Evolutionary conservation across 2,888 invertebrate species (phyloP).

Genomic region (Leptinotarsa juncta): DNA sequence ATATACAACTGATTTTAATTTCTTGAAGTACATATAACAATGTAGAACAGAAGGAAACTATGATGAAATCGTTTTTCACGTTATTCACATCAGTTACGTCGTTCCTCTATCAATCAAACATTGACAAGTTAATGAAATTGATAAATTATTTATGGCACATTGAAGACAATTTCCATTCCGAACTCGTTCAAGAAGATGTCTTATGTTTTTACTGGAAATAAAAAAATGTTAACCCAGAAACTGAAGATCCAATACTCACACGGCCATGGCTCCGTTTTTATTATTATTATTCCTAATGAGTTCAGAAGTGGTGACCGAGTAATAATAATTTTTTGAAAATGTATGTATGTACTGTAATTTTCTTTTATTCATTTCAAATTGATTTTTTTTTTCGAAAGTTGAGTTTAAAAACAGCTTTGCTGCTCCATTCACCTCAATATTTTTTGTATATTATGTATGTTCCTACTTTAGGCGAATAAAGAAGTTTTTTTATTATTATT

Average conservation of each 20-base stretch:
- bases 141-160: slow-evolving; percentile 10
- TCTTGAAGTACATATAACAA: not conserved
- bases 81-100: slow-evolving; percentile 3
- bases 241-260: not conserved
- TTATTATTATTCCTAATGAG: not conserved
- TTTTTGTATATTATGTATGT: too few species aligned
- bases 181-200: slow-evolving; percentile 4
- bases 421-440: too few species aligned
- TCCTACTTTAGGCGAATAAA: too few species aligned
- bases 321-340: too few species aligned
- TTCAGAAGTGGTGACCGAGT: not conserved
- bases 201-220: not conserved
- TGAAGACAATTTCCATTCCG: not conserved
- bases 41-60: not conserved
- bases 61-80: not conserved
- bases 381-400: too few species aligned
- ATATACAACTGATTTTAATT: too few species aligned
- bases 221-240: not conserved
- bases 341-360: too few species aligned
- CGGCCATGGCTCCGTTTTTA: not conserved
- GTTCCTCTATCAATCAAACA: slow-evolving; percentile 1
- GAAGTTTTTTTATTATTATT: too few species aligned
- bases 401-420: too few species aligned
- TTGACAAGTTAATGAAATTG: slow-evolving; percentile 15
- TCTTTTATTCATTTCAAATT: too few species aligned